These are phyloP conservation scores for Volucella inanis DNA, from an alignment of 2,888 invertebrate species.

Conservation along the genomic window DNA sequence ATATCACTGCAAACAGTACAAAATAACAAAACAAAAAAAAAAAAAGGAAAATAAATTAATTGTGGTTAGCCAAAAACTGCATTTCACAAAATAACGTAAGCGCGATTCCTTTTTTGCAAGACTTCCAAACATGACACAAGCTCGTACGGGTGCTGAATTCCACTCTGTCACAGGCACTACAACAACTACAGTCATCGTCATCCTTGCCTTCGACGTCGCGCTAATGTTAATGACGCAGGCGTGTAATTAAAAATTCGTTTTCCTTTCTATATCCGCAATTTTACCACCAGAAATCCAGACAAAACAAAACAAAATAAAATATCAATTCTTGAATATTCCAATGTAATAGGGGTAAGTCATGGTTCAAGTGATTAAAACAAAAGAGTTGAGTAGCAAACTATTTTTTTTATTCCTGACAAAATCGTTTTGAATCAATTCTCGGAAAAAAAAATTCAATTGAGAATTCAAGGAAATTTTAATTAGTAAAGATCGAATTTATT, in stretches of 20 bases:
- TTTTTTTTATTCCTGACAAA: slow-evolving; percentile 33
- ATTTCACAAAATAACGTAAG: slow-evolving; percentile 74
- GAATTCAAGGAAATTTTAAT: slow-evolving; percentile 61
- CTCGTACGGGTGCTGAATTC: slow-evolving; percentile 11
- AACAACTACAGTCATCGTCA: background rate
- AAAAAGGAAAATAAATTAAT: slow-evolving; percentile 59
- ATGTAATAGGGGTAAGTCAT: slow-evolving; percentile 40
- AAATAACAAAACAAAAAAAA: background rate
- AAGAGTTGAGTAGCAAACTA: slow-evolving; percentile 49
- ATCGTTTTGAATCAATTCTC: slow-evolving; percentile 44
- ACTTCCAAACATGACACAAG: slow-evolving; percentile 57
- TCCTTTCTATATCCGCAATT: slow-evolving; percentile 47
- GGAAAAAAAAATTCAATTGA: background rate
- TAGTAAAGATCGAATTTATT: slow-evolving; percentile 28
- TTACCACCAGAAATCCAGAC: background rate
- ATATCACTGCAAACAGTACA: slow-evolving; percentile 26
- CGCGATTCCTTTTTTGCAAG: slow-evolving; percentile 61
- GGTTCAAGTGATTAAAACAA: slow-evolving; percentile 38
- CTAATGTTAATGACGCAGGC: slow-evolving; percentile 66
- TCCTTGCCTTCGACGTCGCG: slow-evolving; percentile 37
- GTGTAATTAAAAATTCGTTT: slow-evolving; percentile 72
- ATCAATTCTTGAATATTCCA: slow-evolving; percentile 56
- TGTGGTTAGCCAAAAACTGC: slow-evolving; percentile 50
- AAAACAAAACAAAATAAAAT: slow-evolving; percentile 15
- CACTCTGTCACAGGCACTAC: background rate